Evolutionary conservation across 2,888 invertebrate species (phyloP).

Genomic region (Iselma pallidipennis): DNA sequence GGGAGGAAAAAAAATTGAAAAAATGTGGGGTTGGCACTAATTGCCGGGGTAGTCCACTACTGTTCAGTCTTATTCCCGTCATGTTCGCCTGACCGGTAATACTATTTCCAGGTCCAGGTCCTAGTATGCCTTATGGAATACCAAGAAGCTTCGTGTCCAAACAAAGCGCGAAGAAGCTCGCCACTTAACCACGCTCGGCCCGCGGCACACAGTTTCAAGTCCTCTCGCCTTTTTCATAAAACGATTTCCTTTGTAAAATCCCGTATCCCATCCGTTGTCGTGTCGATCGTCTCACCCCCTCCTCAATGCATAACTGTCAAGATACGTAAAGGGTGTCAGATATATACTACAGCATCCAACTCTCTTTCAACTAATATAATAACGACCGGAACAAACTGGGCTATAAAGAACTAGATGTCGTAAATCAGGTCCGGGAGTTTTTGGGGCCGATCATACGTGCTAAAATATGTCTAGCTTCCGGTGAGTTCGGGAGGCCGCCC

Average conservation of each 20-base stretch:
- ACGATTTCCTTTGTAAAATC: background rate
- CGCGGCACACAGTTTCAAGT: conserved; percentile 39
- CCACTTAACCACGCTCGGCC: conserved; percentile 51
- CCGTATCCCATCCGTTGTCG: background rate
- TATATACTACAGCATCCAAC: conserved; percentile 59
- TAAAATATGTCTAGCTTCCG: conserved; percentile 52
- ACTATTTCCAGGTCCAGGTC: conserved; percentile 45
- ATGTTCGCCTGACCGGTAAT: conserved; percentile 44
- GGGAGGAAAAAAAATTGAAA: background rate
- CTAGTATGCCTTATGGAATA: conserved; percentile 42
- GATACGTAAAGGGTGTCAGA: conserved; percentile 48
- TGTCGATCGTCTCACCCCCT: conserved; percentile 21
- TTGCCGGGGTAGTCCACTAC: conserved; percentile 18
- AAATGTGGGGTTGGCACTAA: conserved; percentile 21
- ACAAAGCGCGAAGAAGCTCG: conserved; percentile 41
- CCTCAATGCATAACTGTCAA: conserved; percentile 45
- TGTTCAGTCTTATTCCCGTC: conserved; percentile 37
- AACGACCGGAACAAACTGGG: conserved; percentile 69
- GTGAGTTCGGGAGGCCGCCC: conserved; percentile 38
- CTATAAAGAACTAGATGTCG: conserved; percentile 69
- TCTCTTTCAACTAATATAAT: conserved; percentile 61
- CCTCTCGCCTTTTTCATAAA: conserved; percentile 19
- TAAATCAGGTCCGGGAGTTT: conserved; percentile 60
- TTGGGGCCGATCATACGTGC: conserved; percentile 44
- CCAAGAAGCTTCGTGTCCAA: conserved; percentile 43